phyloP scores from a whole-genome alignment of 1,140 invertebrate genomes.

The Ceratitis capitata region DNA sequence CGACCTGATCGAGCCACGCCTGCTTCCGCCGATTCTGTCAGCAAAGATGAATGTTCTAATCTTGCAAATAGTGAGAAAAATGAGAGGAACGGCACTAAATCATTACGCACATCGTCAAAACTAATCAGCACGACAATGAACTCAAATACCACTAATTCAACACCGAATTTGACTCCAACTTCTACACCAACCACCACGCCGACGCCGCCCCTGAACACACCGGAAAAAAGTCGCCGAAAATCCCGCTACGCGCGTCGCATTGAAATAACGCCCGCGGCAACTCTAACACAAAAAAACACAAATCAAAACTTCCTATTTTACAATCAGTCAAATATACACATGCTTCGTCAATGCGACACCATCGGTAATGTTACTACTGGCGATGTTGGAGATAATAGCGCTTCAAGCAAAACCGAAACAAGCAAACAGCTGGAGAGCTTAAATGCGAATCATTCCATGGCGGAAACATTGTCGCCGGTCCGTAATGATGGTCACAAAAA shows the following conservation, averaged over 20 bases:
- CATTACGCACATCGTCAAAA: neutral
- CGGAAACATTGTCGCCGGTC: neutral
- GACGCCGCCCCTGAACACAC: neutral
- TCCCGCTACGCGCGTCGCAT: slow-evolving; percentile 47
- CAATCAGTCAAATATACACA: neutral
- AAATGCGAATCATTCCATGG: neutral
- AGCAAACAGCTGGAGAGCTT: neutral
- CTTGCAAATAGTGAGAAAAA: neutral
- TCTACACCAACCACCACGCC: neutral
- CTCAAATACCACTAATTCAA: neutral
- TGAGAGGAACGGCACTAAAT: neutral
- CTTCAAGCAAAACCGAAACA: neutral
- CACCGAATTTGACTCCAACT: neutral
- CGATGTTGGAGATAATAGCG: neutral
- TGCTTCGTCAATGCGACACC: neutral
- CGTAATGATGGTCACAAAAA: neutral
- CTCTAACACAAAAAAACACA: neutral
- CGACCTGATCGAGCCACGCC: no score
- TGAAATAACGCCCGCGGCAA: slow-evolving; percentile 39
- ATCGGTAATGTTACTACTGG: neutral
- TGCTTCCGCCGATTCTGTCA: neutral
- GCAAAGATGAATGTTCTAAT: neutral
- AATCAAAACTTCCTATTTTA: neutral
- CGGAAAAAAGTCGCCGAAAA: slow-evolving; percentile 48
- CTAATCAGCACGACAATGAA: neutral